phyloP scores from a whole-genome alignment of 2,888 invertebrate genomes.

The Pseudococcus jackbeardsleyi region DNA sequence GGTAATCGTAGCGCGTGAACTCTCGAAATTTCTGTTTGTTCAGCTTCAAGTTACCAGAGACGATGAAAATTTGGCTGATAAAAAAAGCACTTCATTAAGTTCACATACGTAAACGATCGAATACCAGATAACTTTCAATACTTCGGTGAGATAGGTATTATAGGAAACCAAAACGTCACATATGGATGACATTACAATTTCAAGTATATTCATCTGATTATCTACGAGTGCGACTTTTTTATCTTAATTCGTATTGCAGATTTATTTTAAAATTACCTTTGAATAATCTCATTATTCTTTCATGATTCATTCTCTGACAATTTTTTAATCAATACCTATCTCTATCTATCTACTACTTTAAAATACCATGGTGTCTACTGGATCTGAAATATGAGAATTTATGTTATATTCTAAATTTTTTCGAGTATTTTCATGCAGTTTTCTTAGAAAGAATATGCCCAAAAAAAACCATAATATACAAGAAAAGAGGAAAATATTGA shows the following conservation, averaged over 20 bases:
- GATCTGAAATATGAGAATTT: too few relatives aligned
- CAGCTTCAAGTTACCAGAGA: conserved; percentile 26
- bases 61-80: not conserved
- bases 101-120: not conserved
- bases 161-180: not conserved
- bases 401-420: too few relatives aligned
- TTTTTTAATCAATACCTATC: not conserved
- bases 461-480: too few relatives aligned
- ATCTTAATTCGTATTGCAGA: not conserved
- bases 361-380: too few relatives aligned
- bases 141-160: not conserved
- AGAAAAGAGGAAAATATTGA: too few relatives aligned
- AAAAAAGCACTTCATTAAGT: conserved; percentile 17
- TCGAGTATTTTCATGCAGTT: too few relatives aligned
- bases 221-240: not conserved
- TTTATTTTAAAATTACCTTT: not conserved
- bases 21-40: conserved; percentile 32
- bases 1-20: not conserved
- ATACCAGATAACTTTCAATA: not conserved
- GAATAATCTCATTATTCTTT: too few relatives aligned
- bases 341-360: not conserved
- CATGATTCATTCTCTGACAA: too few relatives aligned
- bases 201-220: not conserved
- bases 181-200: not conserved
- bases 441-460: too few relatives aligned